Evolutionary conservation across 2,888 invertebrate genomes (phyloP), one percentile per base, ranked within the genome.

Genomic region (Pandemis heparana): DNA sequence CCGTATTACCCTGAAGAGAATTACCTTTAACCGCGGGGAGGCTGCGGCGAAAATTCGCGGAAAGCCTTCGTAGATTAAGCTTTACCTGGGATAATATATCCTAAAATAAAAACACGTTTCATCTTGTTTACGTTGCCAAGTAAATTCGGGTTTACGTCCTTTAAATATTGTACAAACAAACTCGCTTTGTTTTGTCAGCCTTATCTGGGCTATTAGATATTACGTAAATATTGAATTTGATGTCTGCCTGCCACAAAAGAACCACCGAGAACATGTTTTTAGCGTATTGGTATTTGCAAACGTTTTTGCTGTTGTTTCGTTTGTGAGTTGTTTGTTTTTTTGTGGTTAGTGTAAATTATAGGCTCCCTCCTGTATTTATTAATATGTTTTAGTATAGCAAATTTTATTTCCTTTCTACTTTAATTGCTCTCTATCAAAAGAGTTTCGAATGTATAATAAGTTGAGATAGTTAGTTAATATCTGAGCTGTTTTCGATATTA

Each of bases 101-200:
- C 23, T 48, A 32, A 64, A 43, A 46, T 46, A 64, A 60, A 56
- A 60, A 60, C 59, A 39, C 59, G 39, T 59, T 71, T 51, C 8
- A 23, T 65, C 64, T 65, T 65, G 59, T 64, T 70, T 56, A 39
- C 46, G 43, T 56, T 70, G 38, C 18, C 46, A 23, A 56, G 63
- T 70, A 70, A 12, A 61, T 14, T n/a, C 64, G 59, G 64, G 48
- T 71, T 59, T 23, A 4, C 56, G 56, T 23, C 9, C 23, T 23
- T 12, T 4, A 23, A 56, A 10, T 23, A 12, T 23, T 23, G 56
- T 12, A 23, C 23, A 56, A 56, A 56, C 23, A 23, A 23, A 18
- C 23, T 23, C 56, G 3, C 10, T 56, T 56, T 56, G 56, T 23
- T 56, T 56, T 23, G 10, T 56, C 56, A 2, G 23, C 10, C 56